Evolutionary conservation across 2,888 invertebrate species (phyloP), one percentile per base, ranked within the genome.

Genomic region (Nomada hirtipes): DNA sequence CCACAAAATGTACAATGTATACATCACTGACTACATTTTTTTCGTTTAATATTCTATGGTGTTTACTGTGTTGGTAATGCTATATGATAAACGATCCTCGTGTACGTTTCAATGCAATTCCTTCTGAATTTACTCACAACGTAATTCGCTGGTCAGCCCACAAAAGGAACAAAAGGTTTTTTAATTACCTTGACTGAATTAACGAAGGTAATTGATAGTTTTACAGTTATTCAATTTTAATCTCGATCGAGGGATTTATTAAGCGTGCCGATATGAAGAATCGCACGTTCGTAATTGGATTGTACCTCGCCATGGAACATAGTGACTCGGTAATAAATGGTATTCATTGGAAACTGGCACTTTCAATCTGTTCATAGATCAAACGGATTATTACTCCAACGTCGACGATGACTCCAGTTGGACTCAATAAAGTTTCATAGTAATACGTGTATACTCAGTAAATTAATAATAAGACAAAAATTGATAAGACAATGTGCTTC

Each of bases 261-360:
- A 67, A 75, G n/a, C 18, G 18, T 10, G 20, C 23, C 9, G 2
- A 23, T 11, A 26, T 15, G 60, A 75, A 60, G 59, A 68, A 75
- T 68, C 59, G 60, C 23, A 42, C 23, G 42, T 60, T 52, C 42
- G 69, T 75, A 68, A 75, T 75, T 75, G 75, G 59, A 65, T 50
- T 50, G 50, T 26, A 69, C 52, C 42, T 47, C 20, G 47, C 50
- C 7, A 61, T 36, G 7, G 53, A 53, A 42, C 18, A 68, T 36
- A 42, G 50, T 10, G 50, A 26, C 44, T 52, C 20, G 26, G n/a
- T 60, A 77, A 73, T 65, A 73, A 65, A 65, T 52, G 50, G 50
- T 44, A 73, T 67, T 77, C 73, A 61, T 68, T 77, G 50, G 50
- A 73, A 77, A 73, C 36, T 72, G 50, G 52, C 57, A 77, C 73